Conservation (phyloP, 92 coral and sea anemone genomes). For the Heliopora coerulea region DNA sequence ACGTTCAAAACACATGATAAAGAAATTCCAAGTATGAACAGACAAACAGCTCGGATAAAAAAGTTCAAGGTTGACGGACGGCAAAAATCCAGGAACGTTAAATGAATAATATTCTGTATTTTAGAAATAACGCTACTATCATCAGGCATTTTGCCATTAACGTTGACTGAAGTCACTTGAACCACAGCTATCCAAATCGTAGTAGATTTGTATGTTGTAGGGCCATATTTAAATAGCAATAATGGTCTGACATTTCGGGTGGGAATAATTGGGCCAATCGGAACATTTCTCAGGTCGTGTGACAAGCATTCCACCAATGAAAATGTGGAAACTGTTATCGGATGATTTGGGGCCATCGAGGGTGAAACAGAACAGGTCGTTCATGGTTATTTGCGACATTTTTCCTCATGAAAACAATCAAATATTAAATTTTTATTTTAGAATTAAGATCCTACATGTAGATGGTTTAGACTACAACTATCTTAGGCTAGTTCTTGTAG, state of each 20-base stretch:
- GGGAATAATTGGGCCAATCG: slow-evolving; percentile 22
- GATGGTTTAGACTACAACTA: too few relatives aligned
- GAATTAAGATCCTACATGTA: too few relatives aligned
- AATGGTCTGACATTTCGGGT: too few relatives aligned
- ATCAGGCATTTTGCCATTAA: not conserved
- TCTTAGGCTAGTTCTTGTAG: too few relatives aligned
- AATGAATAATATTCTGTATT: not conserved
- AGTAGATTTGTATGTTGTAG: too few relatives aligned
- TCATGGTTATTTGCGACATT: not conserved
- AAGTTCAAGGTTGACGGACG: slow-evolving; percentile 77
- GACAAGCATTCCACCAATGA: slow-evolving; percentile 21
- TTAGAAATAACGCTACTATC: not conserved
- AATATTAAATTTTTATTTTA: too few relatives aligned
- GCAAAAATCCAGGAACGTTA: slow-evolving; percentile 6
- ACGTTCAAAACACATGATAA: slow-evolving; percentile 83
- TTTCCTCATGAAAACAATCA: too few relatives aligned
- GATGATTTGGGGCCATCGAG: slow-evolving; percentile 18
- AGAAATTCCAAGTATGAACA: slow-evolving; percentile 89
- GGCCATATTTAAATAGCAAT: too few relatives aligned
- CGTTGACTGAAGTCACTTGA: too few relatives aligned
- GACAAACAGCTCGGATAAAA: slow-evolving; percentile 82
- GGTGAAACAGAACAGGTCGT: not conserved
- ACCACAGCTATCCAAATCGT: too few relatives aligned
- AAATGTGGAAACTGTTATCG: slow-evolving; percentile 18
- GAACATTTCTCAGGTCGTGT: slow-evolving; percentile 23